Conservation (phyloP, 2,113 vertebrate species). For the Sigmodon hispidus region DNA sequence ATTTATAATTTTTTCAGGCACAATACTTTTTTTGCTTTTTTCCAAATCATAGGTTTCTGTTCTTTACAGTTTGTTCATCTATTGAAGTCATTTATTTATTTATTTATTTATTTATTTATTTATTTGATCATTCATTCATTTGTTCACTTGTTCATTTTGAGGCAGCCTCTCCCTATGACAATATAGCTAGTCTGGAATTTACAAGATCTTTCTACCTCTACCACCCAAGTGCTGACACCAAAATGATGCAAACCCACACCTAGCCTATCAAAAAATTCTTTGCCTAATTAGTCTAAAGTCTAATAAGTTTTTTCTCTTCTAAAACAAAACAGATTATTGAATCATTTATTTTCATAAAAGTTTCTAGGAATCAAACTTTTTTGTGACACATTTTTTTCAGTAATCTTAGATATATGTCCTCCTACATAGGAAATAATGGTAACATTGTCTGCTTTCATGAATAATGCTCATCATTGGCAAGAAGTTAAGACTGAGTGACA, state of each 20-base stretch:
- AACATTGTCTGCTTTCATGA: accelerated
- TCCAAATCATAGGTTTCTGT: background rate
- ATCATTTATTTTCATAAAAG: background rate
- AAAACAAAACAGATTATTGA: background rate
- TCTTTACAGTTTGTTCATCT: background rate
- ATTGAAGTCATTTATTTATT: background rate
- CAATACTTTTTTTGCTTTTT: background rate
- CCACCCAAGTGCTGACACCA: background rate
- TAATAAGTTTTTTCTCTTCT: background rate
- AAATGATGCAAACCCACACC: background rate
- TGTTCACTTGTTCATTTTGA: background rate
- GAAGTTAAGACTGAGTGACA: background rate
- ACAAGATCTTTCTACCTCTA: background rate
- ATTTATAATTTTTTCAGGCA: background rate
- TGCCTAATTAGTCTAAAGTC: background rate
- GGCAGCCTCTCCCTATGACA: background rate
- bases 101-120: background rate
- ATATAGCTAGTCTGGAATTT: background rate
- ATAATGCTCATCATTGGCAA: background rate
- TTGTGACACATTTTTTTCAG: background rate
- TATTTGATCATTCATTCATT: background rate
- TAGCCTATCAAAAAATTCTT: background rate
- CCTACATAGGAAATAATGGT: background rate
- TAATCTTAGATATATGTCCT: background rate
- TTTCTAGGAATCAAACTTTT: background rate